Base-by-base conservation (phyloP, 2,888 invertebrate genomes). In the Lingula anatina region DNA sequence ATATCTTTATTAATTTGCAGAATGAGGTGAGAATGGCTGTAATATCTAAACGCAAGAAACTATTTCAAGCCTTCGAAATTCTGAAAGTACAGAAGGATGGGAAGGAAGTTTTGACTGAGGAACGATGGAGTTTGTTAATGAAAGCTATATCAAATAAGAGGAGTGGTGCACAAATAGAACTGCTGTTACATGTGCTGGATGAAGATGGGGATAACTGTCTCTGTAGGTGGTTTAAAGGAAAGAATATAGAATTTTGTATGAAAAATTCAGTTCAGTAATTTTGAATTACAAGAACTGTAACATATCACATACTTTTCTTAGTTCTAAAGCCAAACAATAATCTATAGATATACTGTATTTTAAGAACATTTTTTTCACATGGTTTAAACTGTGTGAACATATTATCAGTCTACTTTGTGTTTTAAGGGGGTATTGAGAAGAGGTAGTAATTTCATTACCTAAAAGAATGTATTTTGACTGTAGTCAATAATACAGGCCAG, bases 151-250 rank as follows among this genome's bases (percentile, higher is more conserved):
- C 62, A 37, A 67, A 73, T 35, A 53, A 61, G 39, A 61, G 65
- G 51, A 68, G 71, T 60, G 43, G 57, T 49, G 52, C 62, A 49
- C 61, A 68, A 46, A 57, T 64, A 27, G 71, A 76, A 39, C 62
- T 79, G 24, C 60, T 78, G n/a, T 72, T 78, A 69, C 68, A 66
- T 40, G 72, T 79, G 3, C 57, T 79, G 38, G 78, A 79, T 56
- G 59, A 60, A 25, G 68, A 76, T 53, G 64, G 68, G 23, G 64
- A 70, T 37, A 59, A 60, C 46, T 44, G 44, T 43, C 58, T 73
- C 28, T 64, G 72, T 71, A 51, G 54, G 55, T 42, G 5, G 0
- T 43, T 3, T 31, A 12, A 31, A 12, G 9, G 31, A 31, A n/a
- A n/a, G n/a, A n/a, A n/a, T 3, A 23, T 46, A 31, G 12, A 47